Evolutionary conservation across 1,140 invertebrate species (phyloP).

Genomic region (Stegodyphus mimosarum): DNA sequence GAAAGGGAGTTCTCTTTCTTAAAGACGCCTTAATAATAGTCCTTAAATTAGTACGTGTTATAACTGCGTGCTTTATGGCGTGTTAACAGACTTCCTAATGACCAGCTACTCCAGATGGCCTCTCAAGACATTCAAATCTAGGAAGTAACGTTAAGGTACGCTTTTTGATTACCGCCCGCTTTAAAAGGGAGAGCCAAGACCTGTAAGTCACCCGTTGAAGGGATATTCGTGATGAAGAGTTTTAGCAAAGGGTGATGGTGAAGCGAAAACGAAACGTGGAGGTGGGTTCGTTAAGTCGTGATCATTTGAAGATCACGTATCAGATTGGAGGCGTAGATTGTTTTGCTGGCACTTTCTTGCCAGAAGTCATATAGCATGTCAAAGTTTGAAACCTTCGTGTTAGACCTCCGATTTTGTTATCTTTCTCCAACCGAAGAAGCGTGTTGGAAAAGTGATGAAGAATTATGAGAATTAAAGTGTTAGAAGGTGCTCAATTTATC

Average conservation of each 20-base stretch:
- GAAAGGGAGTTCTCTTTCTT: not conserved
- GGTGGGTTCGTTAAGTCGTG: not conserved
- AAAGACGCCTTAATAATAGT: not conserved
- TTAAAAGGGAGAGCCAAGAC: not conserved
- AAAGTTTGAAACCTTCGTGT: too few relatives aligned
- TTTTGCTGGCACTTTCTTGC: too few relatives aligned
- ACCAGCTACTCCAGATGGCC: not conserved
- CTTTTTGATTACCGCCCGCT: too few relatives aligned
- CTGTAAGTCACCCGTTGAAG: conserved; percentile 20
- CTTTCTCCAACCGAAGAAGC: too few relatives aligned
- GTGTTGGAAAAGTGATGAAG: too few relatives aligned
- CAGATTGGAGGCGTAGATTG: not conserved
- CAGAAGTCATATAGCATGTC: too few relatives aligned
- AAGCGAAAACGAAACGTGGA: not conserved
- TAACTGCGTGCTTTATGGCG: not conserved
- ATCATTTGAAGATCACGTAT: not conserved
- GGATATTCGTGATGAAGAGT: conserved; percentile 7
- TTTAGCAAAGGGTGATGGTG: not conserved
- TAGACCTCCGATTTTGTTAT: too few relatives aligned
- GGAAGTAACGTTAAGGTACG: too few relatives aligned
- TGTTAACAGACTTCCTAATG: conserved; percentile 8
- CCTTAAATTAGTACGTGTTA: not conserved
- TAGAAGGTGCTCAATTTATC: too few relatives aligned
- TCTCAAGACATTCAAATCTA: too few relatives aligned
- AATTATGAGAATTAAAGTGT: too few relatives aligned